phyloP scores from a whole-genome alignment of 2,888 invertebrate genomes.

The Conomelus anceps region DNA sequence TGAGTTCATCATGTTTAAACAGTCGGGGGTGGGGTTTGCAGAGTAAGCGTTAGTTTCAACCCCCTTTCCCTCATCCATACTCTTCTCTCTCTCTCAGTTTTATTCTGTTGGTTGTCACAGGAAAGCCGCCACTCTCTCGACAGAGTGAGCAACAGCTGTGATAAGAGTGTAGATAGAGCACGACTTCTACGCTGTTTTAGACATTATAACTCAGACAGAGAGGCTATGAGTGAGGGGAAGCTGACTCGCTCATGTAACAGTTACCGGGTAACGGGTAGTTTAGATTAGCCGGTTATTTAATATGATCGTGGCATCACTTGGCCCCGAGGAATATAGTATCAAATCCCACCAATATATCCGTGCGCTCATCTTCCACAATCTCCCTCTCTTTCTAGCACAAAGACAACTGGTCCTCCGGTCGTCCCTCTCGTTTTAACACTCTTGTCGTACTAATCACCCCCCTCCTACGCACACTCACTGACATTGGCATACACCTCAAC shows the following conservation, averaged over 20 bases:
- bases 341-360: slow-evolving; percentile 9
- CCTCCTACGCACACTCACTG: not conserved
- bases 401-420: not conserved
- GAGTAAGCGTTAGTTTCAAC: not conserved
- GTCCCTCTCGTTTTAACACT: no score
- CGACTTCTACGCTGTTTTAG: not conserved
- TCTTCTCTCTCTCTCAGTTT: not conserved
- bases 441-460: not conserved
- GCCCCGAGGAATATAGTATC: slow-evolving; percentile 11
- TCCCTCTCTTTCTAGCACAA: not conserved
- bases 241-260: not conserved
- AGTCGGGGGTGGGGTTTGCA: not conserved
- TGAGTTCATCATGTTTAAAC: slow-evolving; percentile 11
- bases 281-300: slow-evolving; percentile 12
- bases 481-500: not conserved
- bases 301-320: not conserved
- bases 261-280: slow-evolving; percentile 9
- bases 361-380: not conserved
- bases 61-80: not conserved
- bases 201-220: not conserved
- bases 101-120: not conserved
- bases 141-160: slow-evolving; percentile 10
- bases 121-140: no score
- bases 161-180: slow-evolving; percentile 10
- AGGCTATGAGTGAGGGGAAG: not conserved